Base-by-base conservation (phyloP, 2,888 invertebrate genomes). In the Cheilosia variabilis region DNA sequence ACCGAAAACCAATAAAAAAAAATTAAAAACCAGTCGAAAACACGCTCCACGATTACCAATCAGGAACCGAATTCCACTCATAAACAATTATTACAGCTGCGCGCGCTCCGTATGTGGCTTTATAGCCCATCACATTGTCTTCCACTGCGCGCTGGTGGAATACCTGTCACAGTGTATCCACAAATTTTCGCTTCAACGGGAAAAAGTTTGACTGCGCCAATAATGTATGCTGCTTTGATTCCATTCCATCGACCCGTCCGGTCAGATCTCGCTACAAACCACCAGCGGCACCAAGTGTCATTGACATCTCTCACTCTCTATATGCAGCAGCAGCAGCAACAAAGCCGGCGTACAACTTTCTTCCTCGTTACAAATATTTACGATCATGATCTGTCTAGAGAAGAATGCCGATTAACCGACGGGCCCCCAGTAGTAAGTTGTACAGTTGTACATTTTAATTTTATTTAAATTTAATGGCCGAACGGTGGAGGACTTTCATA, bases 41-140 rank as follows among this genome's bases (percentile, higher is more conserved):
- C 78, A 58, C 72, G 50, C 68, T 78, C 43, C 43, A 22, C 75
- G 69, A 79, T 84, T 84, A 63, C 57, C 68, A 84, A 79, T 69
- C 79, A 84, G 79, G 75, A 84, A 84, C 79, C 53, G 52, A 73
- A 75, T 75, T 58, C 58, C 69, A 62, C 31, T 72, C 62, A 66
- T 68, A 73, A 72, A 65, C 53, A 43, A 65, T 71, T 72, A 77
- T 63, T 75, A 65, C 63, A 52, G 50, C 63, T 52, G 24, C 41
- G 17, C 37, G 47, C 53, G 57, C 45, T 17, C 43, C 43, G 60
- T 66, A 73, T 80, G 60, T 24, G 69, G 57, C 37, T 69, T 69
- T 50, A 62, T 55, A 34, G 60, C 17, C 47, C 60, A 65, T 47
- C 65, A 53, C 27, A 52, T 47, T 7, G 17, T 60, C 24, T 77